Evolutionary conservation across 2,888 invertebrate genomes (phyloP).

Genomic region (Melieria omissa): DNA sequence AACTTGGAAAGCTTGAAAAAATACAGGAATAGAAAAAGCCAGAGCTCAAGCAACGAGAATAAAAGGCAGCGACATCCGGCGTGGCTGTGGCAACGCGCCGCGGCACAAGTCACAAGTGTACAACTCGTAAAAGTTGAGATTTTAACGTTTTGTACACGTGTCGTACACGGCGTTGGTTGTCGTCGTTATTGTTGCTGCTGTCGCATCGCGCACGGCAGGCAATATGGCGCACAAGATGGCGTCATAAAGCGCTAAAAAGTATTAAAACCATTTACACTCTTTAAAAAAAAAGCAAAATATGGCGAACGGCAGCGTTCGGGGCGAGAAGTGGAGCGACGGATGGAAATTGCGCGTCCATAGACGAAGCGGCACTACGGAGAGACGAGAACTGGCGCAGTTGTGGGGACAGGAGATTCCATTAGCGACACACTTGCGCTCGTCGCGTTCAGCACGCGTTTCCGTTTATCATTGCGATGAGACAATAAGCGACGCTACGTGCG

Average conservation of each 20-base stretch:
- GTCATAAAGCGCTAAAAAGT: conserved; percentile 49
- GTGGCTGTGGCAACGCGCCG: neutral
- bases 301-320: too few relatives aligned
- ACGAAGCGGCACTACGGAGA: too few relatives aligned
- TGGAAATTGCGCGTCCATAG: too few relatives aligned
- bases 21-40: too few relatives aligned
- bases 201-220: conserved; percentile 22
- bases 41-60: neutral
- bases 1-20: too few relatives aligned
- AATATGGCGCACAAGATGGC: conserved; percentile 54
- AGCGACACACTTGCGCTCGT: neutral
- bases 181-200: conserved; percentile 43
- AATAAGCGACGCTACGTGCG: conserved; percentile 36
- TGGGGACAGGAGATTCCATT: neutral
- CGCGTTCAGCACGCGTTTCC: conserved; percentile 17
- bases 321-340: too few relatives aligned
- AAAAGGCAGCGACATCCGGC: conserved; percentile 14
- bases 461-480: conserved; percentile 36
- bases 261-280: conserved; percentile 66
- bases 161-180: conserved; percentile 49
- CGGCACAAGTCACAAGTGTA: conserved; percentile 37
- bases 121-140: conserved; percentile 62
- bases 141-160: conserved; percentile 60
- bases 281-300: conserved; percentile 46
- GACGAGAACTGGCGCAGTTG: too few relatives aligned